A percentile compares a stretch with the other conserved stretches of the same genome.
Evolutionary conservation across 2,113 vertebrate species (phyloP).

Genomic region (Leucopternis melanops): DNA sequence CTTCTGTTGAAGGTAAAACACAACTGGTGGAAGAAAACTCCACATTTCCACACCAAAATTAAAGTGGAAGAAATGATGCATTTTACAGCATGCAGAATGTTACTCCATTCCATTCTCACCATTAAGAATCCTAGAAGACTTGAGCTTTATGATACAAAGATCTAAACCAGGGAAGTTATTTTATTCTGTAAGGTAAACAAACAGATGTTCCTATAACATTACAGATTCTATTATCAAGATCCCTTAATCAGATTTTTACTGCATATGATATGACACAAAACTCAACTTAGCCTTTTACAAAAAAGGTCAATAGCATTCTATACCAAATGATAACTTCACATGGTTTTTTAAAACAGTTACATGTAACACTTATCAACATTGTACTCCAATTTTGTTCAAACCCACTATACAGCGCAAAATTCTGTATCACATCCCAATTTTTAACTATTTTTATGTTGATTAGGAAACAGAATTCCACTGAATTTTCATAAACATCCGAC

Average conservation of each 20-base stretch:
- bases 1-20: neutral
- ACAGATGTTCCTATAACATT: neutral
- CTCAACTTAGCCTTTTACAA: neutral
- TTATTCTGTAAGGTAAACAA: neutral
- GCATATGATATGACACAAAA: neutral
- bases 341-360: neutral
- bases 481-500: neutral
- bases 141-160: neutral
- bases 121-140: neutral
- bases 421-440: neutral
- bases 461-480: neutral
- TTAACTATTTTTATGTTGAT: neutral
- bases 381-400: neutral
- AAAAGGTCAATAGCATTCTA: neutral
- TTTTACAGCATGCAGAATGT: neutral
- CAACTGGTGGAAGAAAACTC: neutral
- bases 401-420: neutral
- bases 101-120: neutral
- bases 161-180: neutral
- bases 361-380: accelerated
- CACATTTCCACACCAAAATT: neutral
- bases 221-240: neutral
- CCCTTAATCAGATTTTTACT: neutral
- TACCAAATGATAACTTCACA: neutral
- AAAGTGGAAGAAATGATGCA: neutral